Percentiles rank a stretch among this genome's conserved stretches.
Evolutionary conservation across 2,888 invertebrate genomes (phyloP).

Genomic region (Ichneumoninae sp.): DNA sequence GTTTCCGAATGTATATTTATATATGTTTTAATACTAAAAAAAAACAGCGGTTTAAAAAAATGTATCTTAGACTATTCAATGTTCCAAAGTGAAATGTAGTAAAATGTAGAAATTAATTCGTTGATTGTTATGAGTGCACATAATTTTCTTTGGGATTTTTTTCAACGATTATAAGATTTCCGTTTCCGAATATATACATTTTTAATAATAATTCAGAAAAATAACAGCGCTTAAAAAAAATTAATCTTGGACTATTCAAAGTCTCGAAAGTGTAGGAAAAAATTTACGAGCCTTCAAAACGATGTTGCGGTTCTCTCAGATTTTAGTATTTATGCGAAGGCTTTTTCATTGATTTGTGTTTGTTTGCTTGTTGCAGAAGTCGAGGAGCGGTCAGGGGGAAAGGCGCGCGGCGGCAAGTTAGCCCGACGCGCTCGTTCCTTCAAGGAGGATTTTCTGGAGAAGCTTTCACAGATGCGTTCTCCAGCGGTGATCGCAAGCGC

Average conservation of each 20-base stretch:
- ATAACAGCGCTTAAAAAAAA: too few species aligned
- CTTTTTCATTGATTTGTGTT: slow-evolving; percentile 23
- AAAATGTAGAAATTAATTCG: too few species aligned
- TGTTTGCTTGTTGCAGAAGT: slow-evolving; percentile 77
- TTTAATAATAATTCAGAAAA: too few species aligned
- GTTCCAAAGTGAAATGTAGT: background rate
- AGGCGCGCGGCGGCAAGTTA: slow-evolving; percentile 93
- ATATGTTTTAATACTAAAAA: too few species aligned
- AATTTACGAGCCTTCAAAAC: background rate
- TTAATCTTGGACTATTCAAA: background rate
- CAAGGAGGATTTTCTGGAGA: slow-evolving; percentile 96
- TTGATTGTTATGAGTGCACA: too few species aligned
- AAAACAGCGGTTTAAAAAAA: too few species aligned
- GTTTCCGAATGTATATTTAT: too few species aligned
- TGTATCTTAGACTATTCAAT: background rate
- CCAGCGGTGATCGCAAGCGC: slow-evolving; percentile 84
- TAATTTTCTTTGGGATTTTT: too few species aligned
- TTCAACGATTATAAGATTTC: too few species aligned
- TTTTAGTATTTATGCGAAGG: background rate
- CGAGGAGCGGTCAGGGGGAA: slow-evolving; percentile 88
- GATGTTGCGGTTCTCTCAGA: background rate
- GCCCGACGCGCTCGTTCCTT: slow-evolving; percentile 95
- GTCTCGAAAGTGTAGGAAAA: background rate
- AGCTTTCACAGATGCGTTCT: slow-evolving; percentile 95
- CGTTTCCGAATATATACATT: too few species aligned